phyloP scores from a whole-genome alignment of 1,140 invertebrate genomes.

The Drosophila tropicalis region DNA sequence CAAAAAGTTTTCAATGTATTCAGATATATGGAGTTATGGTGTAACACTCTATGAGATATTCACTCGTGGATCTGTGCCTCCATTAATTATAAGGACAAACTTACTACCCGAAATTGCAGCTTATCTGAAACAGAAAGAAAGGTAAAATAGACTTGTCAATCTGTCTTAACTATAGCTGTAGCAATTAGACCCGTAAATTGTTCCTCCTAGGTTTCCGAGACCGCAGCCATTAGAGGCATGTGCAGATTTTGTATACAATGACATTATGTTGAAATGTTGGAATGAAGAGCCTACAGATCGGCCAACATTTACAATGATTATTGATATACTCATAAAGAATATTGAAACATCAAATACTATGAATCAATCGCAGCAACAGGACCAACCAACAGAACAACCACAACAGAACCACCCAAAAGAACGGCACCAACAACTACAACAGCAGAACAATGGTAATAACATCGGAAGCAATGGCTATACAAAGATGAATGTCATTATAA shows the following conservation, averaged over 20 bases:
- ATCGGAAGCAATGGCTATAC: no score
- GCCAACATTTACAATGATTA: conserved; percentile 87
- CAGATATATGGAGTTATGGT: conserved; percentile 97
- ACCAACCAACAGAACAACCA: no score
- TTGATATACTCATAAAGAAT: conserved; percentile 32
- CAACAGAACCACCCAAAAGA: no score
- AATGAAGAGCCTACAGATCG: conserved; percentile 87
- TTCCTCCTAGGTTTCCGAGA: conserved; percentile 86
- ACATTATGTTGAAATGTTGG: conserved; percentile 92
- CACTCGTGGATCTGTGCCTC: conserved; percentile 91
- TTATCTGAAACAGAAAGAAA: conserved; percentile 58
- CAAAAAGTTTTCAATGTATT: conserved; percentile 90
- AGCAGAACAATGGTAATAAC: no score
- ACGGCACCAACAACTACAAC: no score
- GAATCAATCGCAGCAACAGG: no score
- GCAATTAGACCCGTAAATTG: neutral
- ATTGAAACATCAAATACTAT: neutral
- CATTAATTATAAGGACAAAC: no score
- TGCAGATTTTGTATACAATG: conserved; percentile 89
- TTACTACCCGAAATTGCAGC: conserved; percentile 30
- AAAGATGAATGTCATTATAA: no score
- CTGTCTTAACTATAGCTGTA: no score
- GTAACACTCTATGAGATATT: conserved; percentile 97
- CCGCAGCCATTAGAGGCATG: conserved; percentile 86
- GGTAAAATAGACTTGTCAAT: conserved; percentile 65